Conservation (phyloP, 2,888 invertebrate species). For the Caenorhabditis drosophilae region DNA sequence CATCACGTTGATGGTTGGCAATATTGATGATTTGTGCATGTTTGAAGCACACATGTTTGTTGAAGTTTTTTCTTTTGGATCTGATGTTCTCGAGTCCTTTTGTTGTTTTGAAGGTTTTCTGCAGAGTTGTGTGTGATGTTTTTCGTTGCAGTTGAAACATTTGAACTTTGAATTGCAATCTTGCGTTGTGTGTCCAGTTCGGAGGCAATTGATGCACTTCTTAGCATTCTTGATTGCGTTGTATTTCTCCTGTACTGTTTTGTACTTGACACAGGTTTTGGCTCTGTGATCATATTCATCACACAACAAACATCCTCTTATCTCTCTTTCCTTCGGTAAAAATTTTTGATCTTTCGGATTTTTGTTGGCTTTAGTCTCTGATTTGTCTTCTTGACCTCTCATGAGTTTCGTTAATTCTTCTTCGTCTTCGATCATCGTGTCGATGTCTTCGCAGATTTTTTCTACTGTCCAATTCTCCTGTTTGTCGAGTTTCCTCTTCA, state of each 20-base stretch:
- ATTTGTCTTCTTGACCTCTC: not conserved
- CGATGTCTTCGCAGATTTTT: too few relatives aligned
- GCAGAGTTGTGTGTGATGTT: not conserved
- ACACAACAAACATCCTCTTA: not conserved
- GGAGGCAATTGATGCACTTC: not conserved
- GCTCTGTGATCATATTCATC: not conserved
- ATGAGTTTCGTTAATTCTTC: not conserved
- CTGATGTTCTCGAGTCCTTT: too few relatives aligned
- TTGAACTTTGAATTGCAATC: not conserved
- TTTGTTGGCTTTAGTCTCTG: not conserved
- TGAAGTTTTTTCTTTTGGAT: too few relatives aligned
- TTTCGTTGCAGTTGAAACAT: not conserved
- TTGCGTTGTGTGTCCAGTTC: not conserved
- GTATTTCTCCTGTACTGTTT: not conserved
- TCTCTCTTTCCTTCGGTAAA: not conserved
- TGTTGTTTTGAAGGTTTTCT: too few relatives aligned
- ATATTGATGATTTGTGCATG: too few relatives aligned
- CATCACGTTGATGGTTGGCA: too few relatives aligned
- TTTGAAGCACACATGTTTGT: too few relatives aligned
- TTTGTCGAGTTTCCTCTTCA: too few relatives aligned
- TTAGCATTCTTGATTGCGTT: not conserved
- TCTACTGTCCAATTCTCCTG: too few relatives aligned
- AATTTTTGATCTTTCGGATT: not conserved
- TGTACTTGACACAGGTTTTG: not conserved
- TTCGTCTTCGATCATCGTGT: too few relatives aligned